Conservation (phyloP, 2,797 vertebrate genomes). For the Danionella dracula region DNA sequence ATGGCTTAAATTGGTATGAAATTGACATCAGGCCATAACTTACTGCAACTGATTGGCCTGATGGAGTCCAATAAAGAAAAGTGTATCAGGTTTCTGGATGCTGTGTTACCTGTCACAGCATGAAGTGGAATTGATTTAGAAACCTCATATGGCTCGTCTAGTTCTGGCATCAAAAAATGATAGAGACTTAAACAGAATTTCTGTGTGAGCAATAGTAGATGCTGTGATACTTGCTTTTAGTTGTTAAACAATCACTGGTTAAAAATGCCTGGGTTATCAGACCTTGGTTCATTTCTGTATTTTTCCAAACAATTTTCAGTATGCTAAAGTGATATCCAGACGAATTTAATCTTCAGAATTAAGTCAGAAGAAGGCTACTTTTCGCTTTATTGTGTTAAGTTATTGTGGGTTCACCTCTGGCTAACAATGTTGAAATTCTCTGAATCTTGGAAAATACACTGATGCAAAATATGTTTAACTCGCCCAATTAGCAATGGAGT, state of each 20-base stretch:
- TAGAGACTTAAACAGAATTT: constrained; percentile 7
- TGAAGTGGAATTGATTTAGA: constrained; percentile 1
- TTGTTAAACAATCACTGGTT: neutral
- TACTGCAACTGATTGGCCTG: constrained; percentile 24
- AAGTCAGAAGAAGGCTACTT: no score
- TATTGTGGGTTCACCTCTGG: no score
- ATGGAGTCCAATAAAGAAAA: neutral
- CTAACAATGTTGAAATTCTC: no score
- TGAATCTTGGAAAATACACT: no score
- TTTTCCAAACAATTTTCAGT: no score
- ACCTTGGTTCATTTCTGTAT: no score
- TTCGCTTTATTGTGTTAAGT: no score
- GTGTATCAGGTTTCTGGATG: neutral
- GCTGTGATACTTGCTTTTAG: neutral
- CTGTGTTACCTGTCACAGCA: neutral
- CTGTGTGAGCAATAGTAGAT: neutral
- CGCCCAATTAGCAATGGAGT: no score
- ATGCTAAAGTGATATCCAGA: no score
- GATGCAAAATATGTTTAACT: no score
- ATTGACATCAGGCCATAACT: constrained; percentile 6
- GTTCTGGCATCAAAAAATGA: neutral
- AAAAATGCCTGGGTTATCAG: no score
- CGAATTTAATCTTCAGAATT: no score
- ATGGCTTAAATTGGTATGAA: neutral
- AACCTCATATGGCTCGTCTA: neutral